These are phyloP conservation scores for Cheilosia vernalis DNA, from an alignment of 2,888 invertebrate species.

Conservation along the genomic window DNA sequence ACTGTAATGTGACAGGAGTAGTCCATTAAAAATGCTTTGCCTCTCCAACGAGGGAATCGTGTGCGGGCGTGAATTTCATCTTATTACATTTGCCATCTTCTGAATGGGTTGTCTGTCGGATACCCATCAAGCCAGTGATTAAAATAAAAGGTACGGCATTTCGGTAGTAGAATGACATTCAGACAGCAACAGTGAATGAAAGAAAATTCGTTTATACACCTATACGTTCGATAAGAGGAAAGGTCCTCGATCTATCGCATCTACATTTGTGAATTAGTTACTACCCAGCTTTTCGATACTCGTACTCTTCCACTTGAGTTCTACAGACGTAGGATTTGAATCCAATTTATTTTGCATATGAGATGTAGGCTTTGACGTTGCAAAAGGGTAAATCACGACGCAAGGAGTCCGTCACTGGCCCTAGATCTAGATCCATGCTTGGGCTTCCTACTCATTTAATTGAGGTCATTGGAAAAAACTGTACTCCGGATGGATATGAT, in stretches of 20 bases:
- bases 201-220: neutral
- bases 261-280: no score
- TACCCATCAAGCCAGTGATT: slow-evolving; percentile 44
- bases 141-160: slow-evolving; percentile 32
- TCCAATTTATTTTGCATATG: slow-evolving; percentile 1
- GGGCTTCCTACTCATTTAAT: neutral
- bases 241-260: no score
- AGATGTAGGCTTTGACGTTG: neutral
- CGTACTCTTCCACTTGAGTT: neutral
- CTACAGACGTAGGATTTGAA: neutral
- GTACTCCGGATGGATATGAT: no score
- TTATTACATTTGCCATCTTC: slow-evolving; percentile 30
- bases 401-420: no score
- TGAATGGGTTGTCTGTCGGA: slow-evolving; percentile 29
- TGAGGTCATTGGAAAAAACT: no score
- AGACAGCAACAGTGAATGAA: slow-evolving; percentile 4
- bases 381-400: neutral
- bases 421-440: neutral
- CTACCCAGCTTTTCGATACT: neutral
- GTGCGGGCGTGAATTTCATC: slow-evolving; percentile 32
- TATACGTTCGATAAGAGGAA: neutral
- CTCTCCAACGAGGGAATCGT: neutral
- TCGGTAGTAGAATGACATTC: neutral
- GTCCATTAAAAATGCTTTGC: slow-evolving; percentile 54
- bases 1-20: slow-evolving; percentile 24